phyloP scores from a whole-genome alignment of 2,113 vertebrate genomes.

The Mormyrus lacerda region DNA sequence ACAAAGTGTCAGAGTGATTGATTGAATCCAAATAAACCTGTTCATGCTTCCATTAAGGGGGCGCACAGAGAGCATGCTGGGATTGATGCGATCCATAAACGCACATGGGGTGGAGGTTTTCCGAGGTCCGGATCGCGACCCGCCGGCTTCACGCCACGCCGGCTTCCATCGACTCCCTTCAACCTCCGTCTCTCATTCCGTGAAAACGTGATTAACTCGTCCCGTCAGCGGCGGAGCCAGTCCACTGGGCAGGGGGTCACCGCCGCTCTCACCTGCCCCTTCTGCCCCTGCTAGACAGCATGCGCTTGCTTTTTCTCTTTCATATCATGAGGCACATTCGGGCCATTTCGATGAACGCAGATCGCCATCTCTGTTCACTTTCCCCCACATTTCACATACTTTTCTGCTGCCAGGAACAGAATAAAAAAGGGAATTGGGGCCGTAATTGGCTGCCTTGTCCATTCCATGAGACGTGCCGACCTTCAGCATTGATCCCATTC shows the following conservation, averaged over 20 bases:
- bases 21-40: conserved; percentile 64
- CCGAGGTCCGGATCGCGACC: conserved; percentile 25
- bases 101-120: conserved; percentile 27
- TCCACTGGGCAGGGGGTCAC: not conserved
- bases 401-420: conserved; percentile 62
- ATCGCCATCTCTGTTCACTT: conserved; percentile 67
- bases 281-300: not conserved
- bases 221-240: conserved; percentile 31
- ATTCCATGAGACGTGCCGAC: conserved; percentile 65
- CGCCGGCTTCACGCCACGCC: conserved; percentile 38
- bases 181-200: conserved; percentile 39
- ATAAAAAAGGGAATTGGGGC: conserved; percentile 67
- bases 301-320: conserved; percentile 23
- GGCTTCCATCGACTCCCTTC: conserved; percentile 45
- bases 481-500: conserved; percentile 65
- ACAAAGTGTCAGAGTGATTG: conserved; percentile 57
- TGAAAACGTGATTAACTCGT: conserved; percentile 40
- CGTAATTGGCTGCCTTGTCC: conserved; percentile 58
- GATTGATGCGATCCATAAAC: conserved; percentile 58
- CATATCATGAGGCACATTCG: conserved; percentile 31
- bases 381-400: conserved; percentile 67
- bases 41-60: conserved; percentile 66
- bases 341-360: conserved; percentile 66
- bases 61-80: conserved; percentile 51
- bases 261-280: conserved; percentile 25